These are phyloP conservation scores for Fragum sueziense DNA, from an alignment of 2,888 invertebrate species.

Conservation along the genomic window DNA sequence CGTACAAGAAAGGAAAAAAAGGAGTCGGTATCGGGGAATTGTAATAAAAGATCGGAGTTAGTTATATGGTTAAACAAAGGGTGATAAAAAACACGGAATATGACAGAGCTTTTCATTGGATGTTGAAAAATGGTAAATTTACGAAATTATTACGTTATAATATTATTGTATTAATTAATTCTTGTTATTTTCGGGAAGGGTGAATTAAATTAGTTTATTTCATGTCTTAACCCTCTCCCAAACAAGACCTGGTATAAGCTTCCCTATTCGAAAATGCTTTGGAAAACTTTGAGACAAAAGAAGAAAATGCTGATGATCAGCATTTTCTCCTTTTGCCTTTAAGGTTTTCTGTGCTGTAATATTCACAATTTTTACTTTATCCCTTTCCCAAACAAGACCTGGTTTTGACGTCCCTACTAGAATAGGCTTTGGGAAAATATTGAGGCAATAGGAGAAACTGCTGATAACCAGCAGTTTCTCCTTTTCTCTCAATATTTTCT, in stretches of 20 bases:
- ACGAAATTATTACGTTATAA: slow-evolving; percentile 1
- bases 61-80: slow-evolving; percentile 21
- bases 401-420: no score
- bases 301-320: no score
- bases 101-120: slow-evolving; percentile 7
- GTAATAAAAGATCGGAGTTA: slow-evolving; percentile 17
- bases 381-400: no score
- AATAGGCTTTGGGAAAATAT: background rate
- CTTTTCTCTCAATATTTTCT: slow-evolving; percentile 5
- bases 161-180: no score
- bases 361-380: no score
- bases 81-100: slow-evolving; percentile 15
- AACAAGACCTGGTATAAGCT: no score
- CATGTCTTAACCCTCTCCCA: background rate
- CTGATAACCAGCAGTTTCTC: background rate
- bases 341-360: no score
- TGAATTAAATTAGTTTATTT: background rate
- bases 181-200: background rate
- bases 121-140: slow-evolving; percentile 24
- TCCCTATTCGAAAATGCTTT: no score
- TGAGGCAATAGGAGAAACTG: background rate
- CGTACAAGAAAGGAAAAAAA: slow-evolving; percentile 9
- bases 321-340: no score
- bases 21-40: background rate
- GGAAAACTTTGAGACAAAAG: no score